Base-by-base conservation (phyloP, 2,113 vertebrate genomes). In the Eonycteris spelaea region DNA sequence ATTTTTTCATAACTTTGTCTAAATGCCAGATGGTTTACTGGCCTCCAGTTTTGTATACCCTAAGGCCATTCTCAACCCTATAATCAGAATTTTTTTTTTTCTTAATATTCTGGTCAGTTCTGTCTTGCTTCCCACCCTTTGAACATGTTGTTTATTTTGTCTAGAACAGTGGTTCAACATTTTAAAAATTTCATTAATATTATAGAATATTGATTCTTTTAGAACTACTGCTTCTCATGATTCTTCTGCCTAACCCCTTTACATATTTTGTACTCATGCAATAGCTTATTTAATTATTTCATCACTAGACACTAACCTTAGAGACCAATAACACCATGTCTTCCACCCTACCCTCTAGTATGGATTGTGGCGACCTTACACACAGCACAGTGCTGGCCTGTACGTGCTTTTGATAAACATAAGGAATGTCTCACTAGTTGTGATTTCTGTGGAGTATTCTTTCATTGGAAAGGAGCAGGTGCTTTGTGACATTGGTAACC, bases 161-260 rank as follows among this genome's bases (percentile, higher is more conserved):
- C 55, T 87, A 85, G 68, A 95, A 61, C 10, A 90, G 40, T 94
- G 12, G 22, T 78, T 86, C 21, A 92, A 55, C 40, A 95, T 93
- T 59, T 73, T 14, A 30, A 43, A 93, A 57, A 86, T 63, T 40
- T 90, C 51, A 68, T 55, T 48, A 80, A 19, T 88, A 73, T 59
- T 75, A 61, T 61, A 85, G 45, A 86, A 53, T 91, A 91, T 75
- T 88, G 21, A 71, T 77, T 84, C 35, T 45, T 63, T 95, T 78
- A 16, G n/a, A 77, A 68, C 33, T 86, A 30, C 33, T 84, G 28
- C 53, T 87, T 94, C 53, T 75, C 78, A 90, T 74, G 48, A 90
- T 61, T 92, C 45, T 11, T 35, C 24, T 53, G 51, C 10, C 13
- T 77, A 57, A 82, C 48, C 26, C 43, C n/a, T 85, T 85, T 95